Conservation (phyloP, 1,140 invertebrate genomes). For the Apis cerana region DNA sequence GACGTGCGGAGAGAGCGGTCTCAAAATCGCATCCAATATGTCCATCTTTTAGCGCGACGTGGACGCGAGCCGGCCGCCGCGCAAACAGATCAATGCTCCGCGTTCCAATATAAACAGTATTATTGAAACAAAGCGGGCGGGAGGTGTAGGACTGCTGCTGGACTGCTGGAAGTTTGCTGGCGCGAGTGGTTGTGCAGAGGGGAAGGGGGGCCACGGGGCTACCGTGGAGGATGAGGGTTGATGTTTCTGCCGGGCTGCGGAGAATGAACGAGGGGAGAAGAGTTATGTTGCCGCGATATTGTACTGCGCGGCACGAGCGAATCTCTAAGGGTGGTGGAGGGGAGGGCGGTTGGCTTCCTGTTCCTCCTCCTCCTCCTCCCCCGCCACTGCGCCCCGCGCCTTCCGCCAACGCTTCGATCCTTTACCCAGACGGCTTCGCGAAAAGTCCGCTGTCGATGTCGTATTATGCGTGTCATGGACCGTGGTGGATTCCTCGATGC, state of each 20-base stretch:
- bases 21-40: conserved; percentile 56
- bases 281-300: conserved; percentile 71
- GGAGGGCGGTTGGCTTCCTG: conserved; percentile 51
- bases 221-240: conserved; percentile 66
- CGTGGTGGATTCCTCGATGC: conserved; percentile 55
- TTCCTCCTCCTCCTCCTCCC: conserved; percentile 27
- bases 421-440: conserved; percentile 63
- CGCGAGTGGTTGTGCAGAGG: conserved; percentile 40
- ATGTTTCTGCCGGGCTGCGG: conserved; percentile 70
- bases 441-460: conserved; percentile 74
- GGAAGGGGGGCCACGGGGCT: conserved; percentile 63
- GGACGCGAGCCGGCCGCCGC: conserved; percentile 64
- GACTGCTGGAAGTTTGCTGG: conserved; percentile 48
- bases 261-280: conserved; percentile 69
- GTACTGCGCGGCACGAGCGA: conserved; percentile 73
- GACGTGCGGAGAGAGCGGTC: too few relatives aligned
- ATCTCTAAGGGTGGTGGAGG: conserved; percentile 66
- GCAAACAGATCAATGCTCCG: conserved; percentile 81
- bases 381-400: conserved; percentile 41
- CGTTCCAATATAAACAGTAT: conserved; percentile 82
- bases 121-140: conserved; percentile 81
- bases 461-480: conserved; percentile 72
- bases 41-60: conserved; percentile 64
- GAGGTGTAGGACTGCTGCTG: conserved; percentile 64
- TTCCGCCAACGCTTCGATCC: conserved; percentile 54